Conservation (phyloP, 2,888 invertebrate genomes). For the Lepidochitona cinerea region DNA sequence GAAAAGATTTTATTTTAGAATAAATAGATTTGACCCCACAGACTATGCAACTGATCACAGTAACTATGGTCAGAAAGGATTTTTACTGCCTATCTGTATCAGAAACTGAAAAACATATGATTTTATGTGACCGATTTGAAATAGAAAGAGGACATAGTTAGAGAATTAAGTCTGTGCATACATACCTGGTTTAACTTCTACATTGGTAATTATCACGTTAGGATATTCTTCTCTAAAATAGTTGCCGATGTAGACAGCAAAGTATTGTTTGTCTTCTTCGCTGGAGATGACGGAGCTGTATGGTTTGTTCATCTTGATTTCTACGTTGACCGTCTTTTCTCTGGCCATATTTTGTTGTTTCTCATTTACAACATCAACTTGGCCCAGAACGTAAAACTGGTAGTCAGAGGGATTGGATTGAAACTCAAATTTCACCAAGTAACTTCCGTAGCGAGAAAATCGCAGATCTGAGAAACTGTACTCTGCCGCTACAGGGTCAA, state of each 20-base stretch:
- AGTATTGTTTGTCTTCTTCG: background rate
- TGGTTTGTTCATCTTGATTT: conserved; percentile 42
- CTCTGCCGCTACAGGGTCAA: conserved; percentile 34
- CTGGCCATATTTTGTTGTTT: conserved; percentile 28
- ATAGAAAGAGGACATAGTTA: background rate
- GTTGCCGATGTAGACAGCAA: conserved; percentile 10
- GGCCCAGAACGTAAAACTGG: conserved; percentile 34
- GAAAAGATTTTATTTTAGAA: too few species aligned
- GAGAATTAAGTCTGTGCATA: background rate
- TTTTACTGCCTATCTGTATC: background rate
- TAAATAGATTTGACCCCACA: too few species aligned
- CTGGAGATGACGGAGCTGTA: conserved; percentile 34
- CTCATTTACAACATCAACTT: conserved; percentile 31
- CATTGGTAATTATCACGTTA: background rate
- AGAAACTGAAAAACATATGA: background rate
- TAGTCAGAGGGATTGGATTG: conserved; percentile 41
- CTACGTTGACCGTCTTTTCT: conserved; percentile 32
- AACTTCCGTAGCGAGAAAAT: conserved; percentile 35
- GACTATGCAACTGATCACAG: background rate
- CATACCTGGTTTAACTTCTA: background rate
- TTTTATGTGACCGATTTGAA: too few species aligned
- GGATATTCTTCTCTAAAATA: background rate
- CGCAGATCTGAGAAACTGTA: conserved; percentile 37
- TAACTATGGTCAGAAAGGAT: background rate
- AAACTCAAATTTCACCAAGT: conserved; percentile 36